Evolutionary conservation across 2,113 vertebrate genomes (phyloP).

Genomic region (Macheiramphus alcinus): DNA sequence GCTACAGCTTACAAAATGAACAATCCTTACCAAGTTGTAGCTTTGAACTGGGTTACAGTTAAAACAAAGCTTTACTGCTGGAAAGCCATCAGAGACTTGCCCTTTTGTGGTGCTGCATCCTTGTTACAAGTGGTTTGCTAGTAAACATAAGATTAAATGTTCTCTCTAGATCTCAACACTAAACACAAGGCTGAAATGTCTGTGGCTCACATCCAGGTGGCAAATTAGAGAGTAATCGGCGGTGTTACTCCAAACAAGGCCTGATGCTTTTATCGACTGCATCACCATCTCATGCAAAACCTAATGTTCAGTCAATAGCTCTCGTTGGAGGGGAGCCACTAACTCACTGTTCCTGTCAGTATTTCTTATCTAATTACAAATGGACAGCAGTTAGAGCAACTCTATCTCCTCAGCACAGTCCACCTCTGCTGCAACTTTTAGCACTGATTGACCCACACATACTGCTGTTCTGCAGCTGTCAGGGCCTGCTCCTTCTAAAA

Average conservation of each 20-base stretch:
- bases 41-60: conserved; percentile 20
- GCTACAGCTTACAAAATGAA: background rate
- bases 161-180: conserved; percentile 57
- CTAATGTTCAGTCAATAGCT: conserved; percentile 74
- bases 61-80: conserved; percentile 27
- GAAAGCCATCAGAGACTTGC: conserved; percentile 31
- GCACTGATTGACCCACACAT: background rate
- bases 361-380: conserved; percentile 77
- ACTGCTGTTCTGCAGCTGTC: background rate
- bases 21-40: background rate
- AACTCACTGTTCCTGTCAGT: conserved; percentile 68
- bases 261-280: conserved; percentile 77
- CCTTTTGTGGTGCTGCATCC: background rate
- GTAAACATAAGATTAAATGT: conserved; percentile 70
- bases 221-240: conserved; percentile 71
- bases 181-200: conserved; percentile 56
- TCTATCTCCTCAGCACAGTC: conserved; percentile 32
- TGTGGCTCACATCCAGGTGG: conserved; percentile 72
- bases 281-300: conserved; percentile 70
- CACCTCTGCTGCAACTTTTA: conserved; percentile 1
- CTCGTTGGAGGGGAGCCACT: conserved; percentile 69
- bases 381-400: conserved; percentile 31
- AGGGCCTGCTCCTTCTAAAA: background rate
- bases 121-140: conserved; percentile 34
- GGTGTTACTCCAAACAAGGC: conserved; percentile 68